Evolutionary conservation across 2,888 invertebrate species (phyloP).

Genomic region (Dendrolimus pini): DNA sequence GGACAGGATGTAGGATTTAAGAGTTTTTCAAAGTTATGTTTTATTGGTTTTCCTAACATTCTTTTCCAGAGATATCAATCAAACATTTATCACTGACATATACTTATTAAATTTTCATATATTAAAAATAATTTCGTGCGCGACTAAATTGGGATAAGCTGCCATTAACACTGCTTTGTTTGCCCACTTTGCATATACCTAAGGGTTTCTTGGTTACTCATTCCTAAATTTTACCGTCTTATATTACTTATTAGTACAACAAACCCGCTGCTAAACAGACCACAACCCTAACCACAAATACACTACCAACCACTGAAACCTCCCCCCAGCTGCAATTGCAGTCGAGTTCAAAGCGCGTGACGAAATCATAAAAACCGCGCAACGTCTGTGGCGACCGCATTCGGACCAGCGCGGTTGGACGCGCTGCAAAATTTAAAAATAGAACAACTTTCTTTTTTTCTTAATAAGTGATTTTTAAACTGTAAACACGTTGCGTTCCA

Average conservation of each 20-base stretch:
- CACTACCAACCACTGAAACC: constrained; percentile 25
- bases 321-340: constrained; percentile 38
- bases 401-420: constrained; percentile 41
- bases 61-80: too few species aligned
- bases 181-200: too few species aligned
- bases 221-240: not conserved
- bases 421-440: constrained; percentile 36
- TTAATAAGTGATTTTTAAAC: constrained; percentile 26
- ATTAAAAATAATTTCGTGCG: too few species aligned
- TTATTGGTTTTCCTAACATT: too few species aligned
- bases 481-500: constrained; percentile 63
- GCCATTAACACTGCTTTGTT: too few species aligned
- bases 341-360: constrained; percentile 54
- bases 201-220: too few species aligned
- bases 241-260: not conserved
- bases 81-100: too few species aligned
- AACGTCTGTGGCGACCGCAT: constrained; percentile 41
- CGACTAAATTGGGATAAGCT: too few species aligned
- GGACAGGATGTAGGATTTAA: too few species aligned
- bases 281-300: constrained; percentile 19
- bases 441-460: constrained; percentile 19
- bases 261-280: constrained; percentile 5
- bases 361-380: constrained; percentile 68
- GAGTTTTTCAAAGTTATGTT: too few species aligned
- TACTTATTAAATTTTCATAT: too few species aligned